Evolutionary conservation across 2,888 invertebrate species (phyloP), one percentile per base, ranked within the genome.

Genomic region (Fragum whitleyi): DNA sequence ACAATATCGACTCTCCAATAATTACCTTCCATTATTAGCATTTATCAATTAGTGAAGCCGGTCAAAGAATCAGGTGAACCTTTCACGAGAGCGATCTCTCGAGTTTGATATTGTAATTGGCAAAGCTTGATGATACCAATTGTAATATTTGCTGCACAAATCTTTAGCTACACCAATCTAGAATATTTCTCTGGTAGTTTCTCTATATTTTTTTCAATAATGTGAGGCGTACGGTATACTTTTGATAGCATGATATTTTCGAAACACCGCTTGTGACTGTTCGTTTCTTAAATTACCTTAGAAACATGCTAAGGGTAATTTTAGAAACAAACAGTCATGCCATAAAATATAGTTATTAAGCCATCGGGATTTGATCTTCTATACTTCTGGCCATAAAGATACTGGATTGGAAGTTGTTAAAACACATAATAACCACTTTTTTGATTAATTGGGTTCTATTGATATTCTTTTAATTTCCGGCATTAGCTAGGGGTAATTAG

Each of bases 381-480:
- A 6, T 19, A n/a, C 26, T 61, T 61, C 29, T 3, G 16, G 61
- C 32, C n/a, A 26, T 61, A 61, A 61, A 61, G 61, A 61, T 61
- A 32, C 53, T 51, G 57, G 51, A 47, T 55, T 53, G 36, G 28
- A 55, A 53, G 75, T 78, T 67, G 74, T 82, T 71, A 82, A 82
- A 82, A 76, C 61, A 76, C 61, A 61, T 47, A 82, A 78, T 69
- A 78, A 78, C 68, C 78, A 78, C 62, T 76, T 32, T 69, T 76
- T 55, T 82, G 81, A 82, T 82, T 82, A 82, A 82, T 82, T 82
- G 73, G 75, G 69, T 59, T 47, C 69, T 78, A 82, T 82, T 82
- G 68, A 78, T 72, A 69, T 80, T 81, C 5, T 78, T 82, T 78
- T 78, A 82, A 82, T 82, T 82, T 82, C 81, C 81, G 78, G 81